These are phyloP conservation scores for Cantharis flavilabris DNA, from an alignment of 2,888 invertebrate genomes.

Conservation along the genomic window DNA sequence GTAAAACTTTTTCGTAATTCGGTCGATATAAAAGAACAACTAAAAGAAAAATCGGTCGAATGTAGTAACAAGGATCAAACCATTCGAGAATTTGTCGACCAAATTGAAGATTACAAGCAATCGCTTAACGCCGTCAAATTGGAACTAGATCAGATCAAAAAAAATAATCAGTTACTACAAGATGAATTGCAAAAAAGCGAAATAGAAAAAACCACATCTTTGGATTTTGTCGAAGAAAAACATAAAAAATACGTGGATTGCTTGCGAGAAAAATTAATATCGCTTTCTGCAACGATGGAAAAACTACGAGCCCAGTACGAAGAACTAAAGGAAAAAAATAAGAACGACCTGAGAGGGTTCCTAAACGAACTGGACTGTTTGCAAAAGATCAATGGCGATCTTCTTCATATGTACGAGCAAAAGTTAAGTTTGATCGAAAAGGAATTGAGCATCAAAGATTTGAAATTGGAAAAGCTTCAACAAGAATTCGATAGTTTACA, in stretches of 20 bases:
- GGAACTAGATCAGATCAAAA: conserved; percentile 51
- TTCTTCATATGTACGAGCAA: neutral
- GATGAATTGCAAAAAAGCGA: conserved; percentile 46
- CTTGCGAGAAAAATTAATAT: neutral
- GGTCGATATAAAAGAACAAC: conserved; percentile 46
- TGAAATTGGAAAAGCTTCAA: neutral
- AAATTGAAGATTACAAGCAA: conserved; percentile 59
- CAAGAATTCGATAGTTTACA: neutral
- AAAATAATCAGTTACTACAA: conserved; percentile 49
- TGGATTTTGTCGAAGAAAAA: conserved; percentile 5
- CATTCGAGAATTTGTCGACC: conserved; percentile 57
- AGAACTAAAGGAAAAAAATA: conserved; percentile 12
- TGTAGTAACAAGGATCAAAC: conserved; percentile 59
- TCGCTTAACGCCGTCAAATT: conserved; percentile 54
- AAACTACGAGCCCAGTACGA: conserved; percentile 32
- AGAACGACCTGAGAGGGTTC: conserved; percentile 8
- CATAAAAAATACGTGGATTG: conserved; percentile 28
- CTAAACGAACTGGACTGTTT: neutral
- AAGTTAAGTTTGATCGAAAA: neutral
- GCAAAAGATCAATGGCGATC: neutral
- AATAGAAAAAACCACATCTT: conserved; percentile 11
- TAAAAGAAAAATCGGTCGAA: conserved; percentile 61
- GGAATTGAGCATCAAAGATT: neutral
- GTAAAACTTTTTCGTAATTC: conserved; percentile 27
- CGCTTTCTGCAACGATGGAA: conserved; percentile 17